A percentile compares a stretch with the other conserved stretches of the same genome.
Conservation (phyloP, 2,888 invertebrate species). For the Pteria penguin region DNA sequence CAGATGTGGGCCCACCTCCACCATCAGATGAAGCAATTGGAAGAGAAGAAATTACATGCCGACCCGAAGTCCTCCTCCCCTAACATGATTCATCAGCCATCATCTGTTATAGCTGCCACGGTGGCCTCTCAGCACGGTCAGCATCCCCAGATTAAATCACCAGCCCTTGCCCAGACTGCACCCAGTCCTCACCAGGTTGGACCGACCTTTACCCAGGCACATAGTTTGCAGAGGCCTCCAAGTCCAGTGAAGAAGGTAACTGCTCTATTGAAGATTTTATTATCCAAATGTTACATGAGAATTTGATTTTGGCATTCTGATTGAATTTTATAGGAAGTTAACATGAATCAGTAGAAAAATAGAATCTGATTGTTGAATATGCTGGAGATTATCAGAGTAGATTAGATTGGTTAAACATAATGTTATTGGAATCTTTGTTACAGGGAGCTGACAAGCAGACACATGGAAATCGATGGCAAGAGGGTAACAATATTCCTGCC, state of each 20-base stretch:
- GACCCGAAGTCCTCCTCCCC: constrained; percentile 30
- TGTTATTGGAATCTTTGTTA: not conserved
- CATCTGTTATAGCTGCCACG: constrained; percentile 28
- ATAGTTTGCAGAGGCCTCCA: constrained; percentile 41
- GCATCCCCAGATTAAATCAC: constrained; percentile 60
- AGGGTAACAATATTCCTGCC: constrained; percentile 33
- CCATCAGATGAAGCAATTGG: not conserved
- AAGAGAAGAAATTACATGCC: constrained; percentile 3
- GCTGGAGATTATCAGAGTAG: too few species aligned
- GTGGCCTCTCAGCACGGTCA: constrained; percentile 53
- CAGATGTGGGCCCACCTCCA: constrained; percentile 26
- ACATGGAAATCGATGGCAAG: constrained; percentile 28
- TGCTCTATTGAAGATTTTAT: too few species aligned
- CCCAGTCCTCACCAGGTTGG: constrained; percentile 54
- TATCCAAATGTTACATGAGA: too few species aligned
- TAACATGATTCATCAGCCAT: constrained; percentile 28
- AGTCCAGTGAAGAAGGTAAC: too few species aligned
- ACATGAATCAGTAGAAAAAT: too few species aligned
- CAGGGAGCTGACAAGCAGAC: constrained; percentile 54
- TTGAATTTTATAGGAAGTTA: too few species aligned
- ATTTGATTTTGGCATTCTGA: too few species aligned
- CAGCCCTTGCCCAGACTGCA: constrained; percentile 62
- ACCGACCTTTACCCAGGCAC: constrained; percentile 10
- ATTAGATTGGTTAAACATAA: not conserved
- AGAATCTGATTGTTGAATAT: too few species aligned